Percentiles rank a stretch among this genome's conserved stretches.
These are phyloP conservation scores for Acronicta aceris DNA, from an alignment of 2,888 invertebrate genomes.

Conservation along the genomic window DNA sequence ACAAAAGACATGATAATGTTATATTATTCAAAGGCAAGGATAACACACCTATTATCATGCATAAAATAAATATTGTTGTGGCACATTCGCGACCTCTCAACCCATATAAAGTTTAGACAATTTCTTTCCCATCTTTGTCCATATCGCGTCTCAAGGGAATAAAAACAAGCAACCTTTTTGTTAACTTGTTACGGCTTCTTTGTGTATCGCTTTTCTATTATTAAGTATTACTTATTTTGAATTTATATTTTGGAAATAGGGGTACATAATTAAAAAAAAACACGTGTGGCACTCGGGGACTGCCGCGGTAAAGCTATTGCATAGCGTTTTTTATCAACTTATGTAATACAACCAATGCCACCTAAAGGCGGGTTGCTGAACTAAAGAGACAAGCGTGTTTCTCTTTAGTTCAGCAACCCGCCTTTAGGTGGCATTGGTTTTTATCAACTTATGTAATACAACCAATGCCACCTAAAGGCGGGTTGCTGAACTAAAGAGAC, in stretches of 20 bases:
- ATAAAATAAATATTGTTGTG: conserved; percentile 14
- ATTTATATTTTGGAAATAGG: neutral
- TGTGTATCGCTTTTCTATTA: conserved; percentile 25
- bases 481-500: too few species aligned
- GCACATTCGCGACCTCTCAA: conserved; percentile 26
- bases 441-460: too few species aligned
- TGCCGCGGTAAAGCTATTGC: too few species aligned
- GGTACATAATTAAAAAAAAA: neutral
- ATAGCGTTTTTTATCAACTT: too few species aligned
- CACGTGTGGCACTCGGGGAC: too few species aligned
- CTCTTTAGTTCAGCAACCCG: too few species aligned
- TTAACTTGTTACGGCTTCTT: conserved; percentile 38
- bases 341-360: too few species aligned
- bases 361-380: too few species aligned
- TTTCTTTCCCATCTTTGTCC: conserved; percentile 29
- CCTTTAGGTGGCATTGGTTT: too few species aligned
- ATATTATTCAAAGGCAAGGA: conserved; percentile 9
- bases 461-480: too few species aligned
- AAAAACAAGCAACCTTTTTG: conserved; percentile 37
- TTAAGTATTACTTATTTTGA: conserved; percentile 4
- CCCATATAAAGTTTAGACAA: conserved; percentile 39
- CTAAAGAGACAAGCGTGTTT: too few species aligned
- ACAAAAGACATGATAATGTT: neutral
- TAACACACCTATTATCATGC: conserved; percentile 3
- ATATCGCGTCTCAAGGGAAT: conserved; percentile 24